Conservation (phyloP, 2,797 vertebrate genomes). For the Microctenopoma steveboyesi region DNA sequence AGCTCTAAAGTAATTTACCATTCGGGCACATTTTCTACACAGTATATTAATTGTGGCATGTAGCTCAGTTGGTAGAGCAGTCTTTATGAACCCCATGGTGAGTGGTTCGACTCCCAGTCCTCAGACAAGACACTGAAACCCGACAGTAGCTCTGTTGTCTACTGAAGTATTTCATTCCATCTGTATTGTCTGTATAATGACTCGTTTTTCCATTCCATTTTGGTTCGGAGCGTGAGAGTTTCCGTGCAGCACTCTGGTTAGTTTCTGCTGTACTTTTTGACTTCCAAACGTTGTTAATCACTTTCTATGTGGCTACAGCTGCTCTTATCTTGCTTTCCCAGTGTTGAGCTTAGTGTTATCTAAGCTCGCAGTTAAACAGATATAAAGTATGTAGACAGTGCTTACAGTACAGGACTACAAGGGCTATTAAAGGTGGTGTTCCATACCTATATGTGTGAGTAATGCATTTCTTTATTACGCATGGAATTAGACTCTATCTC, state of each 20-base stretch:
- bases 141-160: too few relatives aligned
- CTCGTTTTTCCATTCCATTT: slow-evolving; percentile 18
- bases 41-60: too few relatives aligned
- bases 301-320: slow-evolving; percentile 35
- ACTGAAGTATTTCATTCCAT: too few relatives aligned
- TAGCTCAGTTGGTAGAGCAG: too few relatives aligned
- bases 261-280: slow-evolving; percentile 30
- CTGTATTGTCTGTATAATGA: slow-evolving; percentile 5
- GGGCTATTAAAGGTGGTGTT: slow-evolving; percentile 29
- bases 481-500: slow-evolving; percentile 40
- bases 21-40: background rate
- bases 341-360: slow-evolving; percentile 56
- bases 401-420: slow-evolving; percentile 40
- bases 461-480: slow-evolving; percentile 49
- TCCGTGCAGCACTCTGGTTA: slow-evolving; percentile 1
- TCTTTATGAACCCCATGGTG: too few relatives aligned
- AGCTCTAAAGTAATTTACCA: slow-evolving; percentile 1
- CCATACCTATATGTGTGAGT: slow-evolving; percentile 51
- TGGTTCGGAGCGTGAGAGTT: slow-evolving; percentile 2
- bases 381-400: slow-evolving; percentile 25
- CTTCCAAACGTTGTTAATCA: slow-evolving; percentile 51
- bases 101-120: too few relatives aligned
- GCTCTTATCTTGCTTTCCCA: slow-evolving; percentile 61
- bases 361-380: slow-evolving; percentile 31
- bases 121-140: too few relatives aligned